Conservation (phyloP, 2,797 vertebrate species). For the Borostomias antarcticus region DNA sequence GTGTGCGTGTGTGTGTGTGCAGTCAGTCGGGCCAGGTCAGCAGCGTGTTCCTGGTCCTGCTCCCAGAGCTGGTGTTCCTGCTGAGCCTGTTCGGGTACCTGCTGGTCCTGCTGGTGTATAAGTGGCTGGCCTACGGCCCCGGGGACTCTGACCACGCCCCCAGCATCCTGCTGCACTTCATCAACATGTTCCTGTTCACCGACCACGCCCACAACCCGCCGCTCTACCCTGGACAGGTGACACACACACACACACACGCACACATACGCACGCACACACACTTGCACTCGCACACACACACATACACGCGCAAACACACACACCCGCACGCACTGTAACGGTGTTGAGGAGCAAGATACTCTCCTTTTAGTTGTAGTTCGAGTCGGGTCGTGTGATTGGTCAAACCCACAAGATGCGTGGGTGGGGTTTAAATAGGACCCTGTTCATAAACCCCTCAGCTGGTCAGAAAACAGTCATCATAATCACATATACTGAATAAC, state of each 20-base stretch:
- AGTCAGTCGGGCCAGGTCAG: constrained; percentile 75
- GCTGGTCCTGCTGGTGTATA: constrained; percentile 82
- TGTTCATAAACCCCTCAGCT: too few relatives aligned
- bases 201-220: constrained; percentile 57
- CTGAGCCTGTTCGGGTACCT: constrained; percentile 85
- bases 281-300: not conserved
- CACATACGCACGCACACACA: too few relatives aligned
- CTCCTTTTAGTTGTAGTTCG: too few relatives aligned
- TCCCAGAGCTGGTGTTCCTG: constrained; percentile 83
- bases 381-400: too few relatives aligned
- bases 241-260: not conserved
- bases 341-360: too few relatives aligned
- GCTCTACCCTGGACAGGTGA: constrained; percentile 77
- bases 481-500: too few relatives aligned
- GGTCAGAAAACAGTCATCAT: too few relatives aligned
- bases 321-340: too few relatives aligned
- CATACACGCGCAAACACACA: too few relatives aligned
- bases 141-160: constrained; percentile 67
- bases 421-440: too few relatives aligned
- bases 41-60: constrained; percentile 77
- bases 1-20: too few relatives aligned
- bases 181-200: constrained; percentile 86
- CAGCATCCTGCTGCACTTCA: constrained; percentile 88
- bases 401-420: too few relatives aligned
- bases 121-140: constrained; percentile 70